These are phyloP conservation scores for Eupithecia subumbrata DNA, from an alignment of 2,888 invertebrate species.

Conservation along the genomic window DNA sequence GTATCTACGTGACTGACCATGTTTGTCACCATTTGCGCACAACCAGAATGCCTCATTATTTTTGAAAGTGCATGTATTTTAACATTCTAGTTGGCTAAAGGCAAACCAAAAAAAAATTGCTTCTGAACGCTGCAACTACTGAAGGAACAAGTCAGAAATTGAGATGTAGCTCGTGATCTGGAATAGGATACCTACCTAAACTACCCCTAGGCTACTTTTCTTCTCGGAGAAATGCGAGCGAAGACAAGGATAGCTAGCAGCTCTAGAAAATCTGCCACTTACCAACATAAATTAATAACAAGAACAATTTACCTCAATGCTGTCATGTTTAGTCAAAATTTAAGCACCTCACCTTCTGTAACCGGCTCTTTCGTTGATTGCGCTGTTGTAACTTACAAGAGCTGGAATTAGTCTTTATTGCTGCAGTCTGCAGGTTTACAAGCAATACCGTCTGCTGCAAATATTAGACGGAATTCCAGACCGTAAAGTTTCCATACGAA, in stretches of 20 bases:
- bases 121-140: not conserved
- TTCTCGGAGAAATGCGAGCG: not conserved
- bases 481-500: constrained; percentile 40
- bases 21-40: not conserved
- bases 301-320: not conserved
- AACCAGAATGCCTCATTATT: not conserved
- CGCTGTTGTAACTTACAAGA: not conserved
- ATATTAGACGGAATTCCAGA: constrained; percentile 30
- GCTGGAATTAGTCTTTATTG: constrained; percentile 20
- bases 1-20: not conserved
- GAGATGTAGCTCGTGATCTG: not conserved
- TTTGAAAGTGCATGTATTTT: not conserved
- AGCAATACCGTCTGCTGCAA: constrained; percentile 17
- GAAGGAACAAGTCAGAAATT: not conserved
- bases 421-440: constrained; percentile 17
- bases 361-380: not conserved
- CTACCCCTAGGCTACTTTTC: not conserved
- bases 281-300: not conserved
- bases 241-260: not conserved
- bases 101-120: too few species aligned
- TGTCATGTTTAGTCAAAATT: not conserved
- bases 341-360: not conserved
- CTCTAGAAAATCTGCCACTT: not conserved
- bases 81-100: too few species aligned
- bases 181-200: not conserved